Base-by-base conservation (phyloP, 2,888 invertebrate species). In the Mesochorus sp. region DNA sequence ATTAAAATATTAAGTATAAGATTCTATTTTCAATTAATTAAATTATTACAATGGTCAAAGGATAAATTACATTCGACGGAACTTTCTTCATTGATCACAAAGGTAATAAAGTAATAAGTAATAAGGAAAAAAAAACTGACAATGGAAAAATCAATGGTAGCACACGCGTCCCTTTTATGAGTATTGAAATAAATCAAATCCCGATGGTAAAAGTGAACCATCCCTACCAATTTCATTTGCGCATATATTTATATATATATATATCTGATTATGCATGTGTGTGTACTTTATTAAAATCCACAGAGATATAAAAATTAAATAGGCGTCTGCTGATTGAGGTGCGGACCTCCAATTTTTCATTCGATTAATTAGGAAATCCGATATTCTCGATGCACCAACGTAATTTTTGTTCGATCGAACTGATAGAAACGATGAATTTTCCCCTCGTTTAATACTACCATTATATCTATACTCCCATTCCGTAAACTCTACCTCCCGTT, bases 291-390 rank as follows among this genome's bases (percentile, higher is more conserved):
- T 2, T 14, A 14, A 31, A n/a, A n/a, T n/a, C n/a, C n/a, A n/a
- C n/a, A 26, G 14, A 49, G 28, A 26, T 39, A 39, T 12, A 39
- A 21, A 62, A 72, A 62, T 55, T 55, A 19, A 62, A 39, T 53
- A 62, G 53, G 34, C 14, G 26, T 47, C 4, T 17, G 57, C 39
- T 51, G 68, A 78, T 70, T 70, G 68, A 64, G 62, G 51, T 51
- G 64, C 21, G 26, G 57, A 64, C 68, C 73, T 62, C 64, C n/a
- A 73, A 78, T 78, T 64, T 49, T 73, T 78, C 59, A 78, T 64
- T 51, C 17, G 47, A n/a, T 51, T 73, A 68, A 68, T 78, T 68
- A 73, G 68, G 51, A 70, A 70, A 73, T 73, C 59, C 57, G 17
- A 57, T 59, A 57, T 42, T 31, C 28, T 34, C 39, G 62, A 62